Conservation (phyloP, 2,797 vertebrate genomes). For the Toxotes lorentzi region DNA sequence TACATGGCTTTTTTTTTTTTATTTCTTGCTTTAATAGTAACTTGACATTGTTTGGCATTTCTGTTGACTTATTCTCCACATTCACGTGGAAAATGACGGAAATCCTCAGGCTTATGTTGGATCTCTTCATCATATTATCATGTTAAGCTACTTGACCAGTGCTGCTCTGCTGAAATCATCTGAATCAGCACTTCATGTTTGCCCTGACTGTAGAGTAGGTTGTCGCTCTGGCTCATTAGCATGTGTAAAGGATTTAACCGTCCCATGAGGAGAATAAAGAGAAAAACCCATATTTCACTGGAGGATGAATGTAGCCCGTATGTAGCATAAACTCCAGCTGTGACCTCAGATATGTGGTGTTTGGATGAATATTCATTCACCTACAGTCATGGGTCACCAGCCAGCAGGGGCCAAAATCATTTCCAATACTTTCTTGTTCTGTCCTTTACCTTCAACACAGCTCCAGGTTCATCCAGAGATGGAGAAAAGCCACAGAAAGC, state of each 20-base stretch:
- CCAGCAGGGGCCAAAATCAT: slow-evolving; percentile 25
- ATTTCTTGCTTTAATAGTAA: slow-evolving; percentile 7
- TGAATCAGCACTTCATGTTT: slow-evolving; percentile 65
- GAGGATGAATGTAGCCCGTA: slow-evolving; percentile 23
- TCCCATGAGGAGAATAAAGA: slow-evolving; percentile 52
- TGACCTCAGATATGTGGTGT: slow-evolving; percentile 47
- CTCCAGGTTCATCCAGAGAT: slow-evolving; percentile 38
- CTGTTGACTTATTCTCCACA: not conserved
- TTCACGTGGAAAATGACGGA: not conserved
- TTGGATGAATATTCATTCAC: slow-evolving; percentile 68
- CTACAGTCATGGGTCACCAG: slow-evolving; percentile 3
- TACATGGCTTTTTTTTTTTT: not conserved
- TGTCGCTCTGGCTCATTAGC: slow-evolving; percentile 58
- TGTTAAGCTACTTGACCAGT: not conserved
- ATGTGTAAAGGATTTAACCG: slow-evolving; percentile 64
- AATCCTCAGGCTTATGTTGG: not conserved
- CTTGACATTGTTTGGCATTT: slow-evolving; percentile 1
- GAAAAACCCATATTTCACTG: slow-evolving; percentile 45
- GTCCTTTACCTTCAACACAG: slow-evolving; percentile 17
- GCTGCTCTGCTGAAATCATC: slow-evolving; percentile 34
- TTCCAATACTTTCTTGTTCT: not conserved
- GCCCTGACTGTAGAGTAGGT: slow-evolving; percentile 32
- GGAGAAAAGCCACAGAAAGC: slow-evolving; percentile 4
- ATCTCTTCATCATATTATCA: slow-evolving; percentile 1
- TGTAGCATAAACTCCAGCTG: slow-evolving; percentile 59